Percentiles rank a stretch among this genome's conserved stretches.
phyloP scores from a whole-genome alignment of 2,113 vertebrate genomes.

The Rhipidura dahli region DNA sequence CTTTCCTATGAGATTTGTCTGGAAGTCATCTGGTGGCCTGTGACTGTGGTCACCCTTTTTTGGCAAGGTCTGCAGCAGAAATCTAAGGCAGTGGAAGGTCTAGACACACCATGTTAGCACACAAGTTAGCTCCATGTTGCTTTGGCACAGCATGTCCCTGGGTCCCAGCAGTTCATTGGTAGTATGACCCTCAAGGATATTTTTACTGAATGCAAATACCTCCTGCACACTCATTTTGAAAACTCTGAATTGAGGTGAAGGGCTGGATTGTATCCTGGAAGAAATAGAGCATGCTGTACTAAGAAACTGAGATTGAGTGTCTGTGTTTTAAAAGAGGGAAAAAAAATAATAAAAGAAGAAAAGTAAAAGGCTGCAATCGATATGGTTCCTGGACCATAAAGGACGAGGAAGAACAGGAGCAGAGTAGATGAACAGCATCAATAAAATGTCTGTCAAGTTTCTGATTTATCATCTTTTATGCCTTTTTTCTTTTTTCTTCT shows the following conservation, averaged over 20 bases:
- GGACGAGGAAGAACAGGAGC: background rate
- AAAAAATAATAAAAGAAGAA: background rate
- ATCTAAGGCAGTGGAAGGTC: background rate
- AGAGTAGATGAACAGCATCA: background rate
- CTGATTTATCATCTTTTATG: background rate
- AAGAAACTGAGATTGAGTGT: background rate
- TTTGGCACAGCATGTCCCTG: background rate
- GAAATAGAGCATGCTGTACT: background rate
- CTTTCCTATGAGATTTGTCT: background rate
- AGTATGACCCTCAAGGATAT: fast-evolving
- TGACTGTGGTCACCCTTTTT: background rate
- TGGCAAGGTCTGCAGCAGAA: background rate
- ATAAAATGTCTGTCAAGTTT: background rate
- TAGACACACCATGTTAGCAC: background rate
- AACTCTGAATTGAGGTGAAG: background rate
- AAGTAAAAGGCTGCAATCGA: background rate
- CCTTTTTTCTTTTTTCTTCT: background rate
- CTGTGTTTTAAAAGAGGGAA: background rate
- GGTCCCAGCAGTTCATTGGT: background rate
- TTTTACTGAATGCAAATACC: background rate
- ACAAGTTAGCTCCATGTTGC: background rate
- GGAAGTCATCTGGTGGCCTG: background rate
- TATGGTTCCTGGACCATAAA: background rate
- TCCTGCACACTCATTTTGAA: background rate
- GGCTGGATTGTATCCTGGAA: background rate